These are phyloP conservation scores for Propithecus perrieri DNA, from an alignment of 2,797 vertebrate species.

Conservation along the genomic window DNA sequence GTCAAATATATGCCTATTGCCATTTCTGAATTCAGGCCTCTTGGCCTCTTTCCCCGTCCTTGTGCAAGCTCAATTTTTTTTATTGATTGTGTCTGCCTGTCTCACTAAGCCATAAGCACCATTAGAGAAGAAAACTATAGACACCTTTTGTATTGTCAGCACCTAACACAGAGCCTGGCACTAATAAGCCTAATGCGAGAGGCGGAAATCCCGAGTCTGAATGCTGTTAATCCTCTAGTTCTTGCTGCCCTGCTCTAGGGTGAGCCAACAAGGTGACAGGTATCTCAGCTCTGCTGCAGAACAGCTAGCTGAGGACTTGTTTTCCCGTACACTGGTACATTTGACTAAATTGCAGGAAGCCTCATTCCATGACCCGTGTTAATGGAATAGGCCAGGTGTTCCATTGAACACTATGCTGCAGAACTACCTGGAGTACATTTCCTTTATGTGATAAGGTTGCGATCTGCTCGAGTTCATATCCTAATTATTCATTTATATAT, in stretches of 20 bases:
- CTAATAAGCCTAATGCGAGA: accelerated
- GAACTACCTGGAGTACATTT: not conserved
- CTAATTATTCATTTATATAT: not conserved
- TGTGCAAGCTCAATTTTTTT: not conserved
- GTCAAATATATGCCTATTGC: accelerated
- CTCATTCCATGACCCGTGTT: not conserved
- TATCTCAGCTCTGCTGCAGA: not conserved
- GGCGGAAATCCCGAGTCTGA: not conserved
- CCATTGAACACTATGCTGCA: not conserved
- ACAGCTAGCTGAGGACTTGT: not conserved
- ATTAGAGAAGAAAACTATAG: not conserved
- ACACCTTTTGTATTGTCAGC: not conserved
- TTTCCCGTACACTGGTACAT: not conserved
- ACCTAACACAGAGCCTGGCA: not conserved
- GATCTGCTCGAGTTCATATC: not conserved
- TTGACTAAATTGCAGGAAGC: not conserved
- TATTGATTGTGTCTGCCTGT: not conserved
- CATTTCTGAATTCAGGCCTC: not conserved
- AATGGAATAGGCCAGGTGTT: not conserved
- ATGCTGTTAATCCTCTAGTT: not conserved
- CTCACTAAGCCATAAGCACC: not conserved
- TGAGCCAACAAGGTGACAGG: not conserved
- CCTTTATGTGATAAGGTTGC: not conserved
- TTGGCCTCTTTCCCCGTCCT: not conserved
- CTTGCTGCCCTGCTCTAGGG: not conserved